phyloP scores from a whole-genome alignment of 2,113 vertebrate genomes.

The Marmota flaviventris region DNA sequence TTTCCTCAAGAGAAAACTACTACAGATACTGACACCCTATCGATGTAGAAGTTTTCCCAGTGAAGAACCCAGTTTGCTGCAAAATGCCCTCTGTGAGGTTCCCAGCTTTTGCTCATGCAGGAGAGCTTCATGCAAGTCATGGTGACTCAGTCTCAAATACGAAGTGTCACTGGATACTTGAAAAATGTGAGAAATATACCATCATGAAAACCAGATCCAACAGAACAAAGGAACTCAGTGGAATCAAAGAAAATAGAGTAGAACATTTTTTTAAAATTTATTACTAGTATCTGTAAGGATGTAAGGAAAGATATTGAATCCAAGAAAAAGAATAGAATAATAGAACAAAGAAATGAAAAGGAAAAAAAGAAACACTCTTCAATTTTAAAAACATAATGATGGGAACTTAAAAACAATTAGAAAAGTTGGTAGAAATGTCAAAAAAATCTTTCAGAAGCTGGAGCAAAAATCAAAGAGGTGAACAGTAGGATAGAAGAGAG shows the following conservation, averaged over 20 bases:
- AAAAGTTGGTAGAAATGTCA: conserved; percentile 15
- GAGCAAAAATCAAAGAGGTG: conserved; percentile 14
- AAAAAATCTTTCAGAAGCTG: conserved; percentile 20
- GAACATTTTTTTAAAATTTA: not conserved
- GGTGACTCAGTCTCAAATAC: not conserved
- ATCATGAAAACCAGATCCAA: not conserved
- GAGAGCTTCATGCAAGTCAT: not conserved
- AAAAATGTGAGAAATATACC: not conserved
- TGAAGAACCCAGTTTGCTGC: not conserved
- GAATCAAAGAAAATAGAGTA: not conserved
- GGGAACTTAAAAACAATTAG: conserved; percentile 34
- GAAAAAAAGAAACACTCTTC: not conserved
- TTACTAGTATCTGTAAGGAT: not conserved
- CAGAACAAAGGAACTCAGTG: not conserved
- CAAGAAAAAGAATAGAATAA: not conserved
- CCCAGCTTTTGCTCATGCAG: not conserved
- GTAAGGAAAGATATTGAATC: not conserved
- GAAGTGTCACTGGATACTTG: not conserved
- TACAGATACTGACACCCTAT: not conserved
- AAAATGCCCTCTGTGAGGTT: not conserved
- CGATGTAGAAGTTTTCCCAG: accelerated
- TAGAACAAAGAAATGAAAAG: not conserved
- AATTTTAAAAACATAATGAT: not conserved
- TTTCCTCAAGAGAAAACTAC: not conserved
- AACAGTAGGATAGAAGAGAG: not conserved